Conservation (phyloP, 2,888 invertebrate genomes). For the Cryptocheilus praepositus region DNA sequence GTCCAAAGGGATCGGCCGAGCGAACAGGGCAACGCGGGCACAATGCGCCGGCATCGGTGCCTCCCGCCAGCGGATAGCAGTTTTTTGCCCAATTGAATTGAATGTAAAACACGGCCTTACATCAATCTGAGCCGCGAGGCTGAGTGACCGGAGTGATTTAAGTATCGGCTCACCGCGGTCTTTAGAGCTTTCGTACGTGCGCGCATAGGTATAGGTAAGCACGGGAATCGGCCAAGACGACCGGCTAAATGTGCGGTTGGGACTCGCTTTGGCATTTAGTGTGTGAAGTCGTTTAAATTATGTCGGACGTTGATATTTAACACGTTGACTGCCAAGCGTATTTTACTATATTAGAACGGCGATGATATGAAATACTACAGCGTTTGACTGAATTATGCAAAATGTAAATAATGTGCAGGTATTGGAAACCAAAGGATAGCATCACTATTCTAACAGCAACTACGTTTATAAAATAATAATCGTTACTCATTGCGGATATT, state of each 20-base stretch:
- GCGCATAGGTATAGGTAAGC: constrained; percentile 20
- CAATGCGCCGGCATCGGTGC: constrained; percentile 43
- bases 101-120: constrained; percentile 75
- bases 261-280: no score
- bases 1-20: constrained; percentile 30
- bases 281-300: constrained; percentile 18
- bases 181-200: constrained; percentile 63
- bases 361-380: no score
- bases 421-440: no score
- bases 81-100: constrained; percentile 75
- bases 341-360: no score
- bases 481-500: no score
- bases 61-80: constrained; percentile 59
- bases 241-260: no score
- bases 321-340: no score
- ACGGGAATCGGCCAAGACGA: neutral
- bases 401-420: no score
- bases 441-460: no score
- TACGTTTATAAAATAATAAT: no score
- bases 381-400: no score
- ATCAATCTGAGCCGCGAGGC: constrained; percentile 73
- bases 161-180: constrained; percentile 62
- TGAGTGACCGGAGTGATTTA: constrained; percentile 73
- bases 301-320: constrained; percentile 32
- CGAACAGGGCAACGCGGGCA: constrained; percentile 22